These are phyloP conservation scores for Mythimna vitellina DNA, from an alignment of 2,888 invertebrate genomes.

Conservation along the genomic window DNA sequence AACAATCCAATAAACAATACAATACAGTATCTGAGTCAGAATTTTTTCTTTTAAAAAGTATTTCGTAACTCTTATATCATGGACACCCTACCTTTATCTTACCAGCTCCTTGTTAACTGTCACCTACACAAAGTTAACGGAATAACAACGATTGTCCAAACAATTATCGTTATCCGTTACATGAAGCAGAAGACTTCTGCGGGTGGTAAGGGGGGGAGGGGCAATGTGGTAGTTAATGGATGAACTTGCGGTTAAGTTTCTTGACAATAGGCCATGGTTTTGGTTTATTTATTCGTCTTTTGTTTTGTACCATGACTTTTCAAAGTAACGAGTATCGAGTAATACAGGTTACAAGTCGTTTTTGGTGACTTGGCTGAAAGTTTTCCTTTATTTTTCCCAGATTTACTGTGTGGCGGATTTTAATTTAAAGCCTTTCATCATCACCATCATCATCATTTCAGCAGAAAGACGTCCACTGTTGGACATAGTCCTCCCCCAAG, in stretches of 20 bases:
- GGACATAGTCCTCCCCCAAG: no score
- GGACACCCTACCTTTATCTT: conserved; percentile 33
- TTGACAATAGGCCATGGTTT: conserved; percentile 20
- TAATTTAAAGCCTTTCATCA: no score
- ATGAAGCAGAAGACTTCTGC: conserved; percentile 57
- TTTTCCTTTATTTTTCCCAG: background rate
- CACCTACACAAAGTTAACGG: conserved; percentile 56
- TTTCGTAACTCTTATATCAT: background rate
- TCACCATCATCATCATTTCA: no score
- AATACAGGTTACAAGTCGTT: background rate
- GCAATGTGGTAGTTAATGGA: conserved; percentile 41
- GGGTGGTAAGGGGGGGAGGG: background rate
- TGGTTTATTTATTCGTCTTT: conserved; percentile 30
- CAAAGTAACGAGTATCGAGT: background rate
- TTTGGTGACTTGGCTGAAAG: background rate
- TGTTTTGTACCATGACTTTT: background rate
- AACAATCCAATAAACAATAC: no score
- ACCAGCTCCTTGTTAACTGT: conserved; percentile 56
- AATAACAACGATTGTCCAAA: conserved; percentile 65
- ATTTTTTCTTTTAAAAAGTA: no score
- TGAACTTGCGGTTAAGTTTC: conserved; percentile 47
- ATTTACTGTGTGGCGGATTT: no score
- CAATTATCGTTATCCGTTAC: conserved; percentile 64
- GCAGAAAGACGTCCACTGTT: no score
- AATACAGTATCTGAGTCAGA: no score